A percentile compares a stretch with the other conserved stretches of the same genome.
phyloP scores from a whole-genome alignment of 2,113 vertebrate genomes.

The Urocynchramus pylzowi region DNA sequence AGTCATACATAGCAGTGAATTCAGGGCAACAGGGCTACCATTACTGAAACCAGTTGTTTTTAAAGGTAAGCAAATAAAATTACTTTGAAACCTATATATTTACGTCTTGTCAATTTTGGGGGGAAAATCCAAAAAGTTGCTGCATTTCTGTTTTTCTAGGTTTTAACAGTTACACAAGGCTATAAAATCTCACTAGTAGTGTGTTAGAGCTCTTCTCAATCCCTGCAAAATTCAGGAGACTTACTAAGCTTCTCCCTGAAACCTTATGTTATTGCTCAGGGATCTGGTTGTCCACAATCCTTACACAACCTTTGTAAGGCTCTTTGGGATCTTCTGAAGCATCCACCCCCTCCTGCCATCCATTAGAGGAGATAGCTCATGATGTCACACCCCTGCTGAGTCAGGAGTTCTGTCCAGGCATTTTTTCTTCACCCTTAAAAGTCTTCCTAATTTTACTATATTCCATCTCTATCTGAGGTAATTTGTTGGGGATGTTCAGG shows the following conservation, averaged over 20 bases:
- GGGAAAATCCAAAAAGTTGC: accelerated
- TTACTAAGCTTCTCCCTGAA: neutral
- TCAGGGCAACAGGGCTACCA: neutral
- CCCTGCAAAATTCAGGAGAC: neutral
- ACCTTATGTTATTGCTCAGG: neutral
- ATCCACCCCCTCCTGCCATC: neutral
- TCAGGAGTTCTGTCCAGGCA: neutral
- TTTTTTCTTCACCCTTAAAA: neutral
- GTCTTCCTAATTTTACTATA: neutral
- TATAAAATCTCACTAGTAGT: neutral
- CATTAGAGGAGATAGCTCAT: neutral
- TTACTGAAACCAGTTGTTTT: neutral
- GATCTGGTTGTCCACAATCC: neutral
- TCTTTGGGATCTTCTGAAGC: neutral
- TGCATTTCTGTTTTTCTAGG: neutral
- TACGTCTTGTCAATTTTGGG: neutral
- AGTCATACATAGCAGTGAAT: neutral
- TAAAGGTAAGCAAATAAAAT: neutral
- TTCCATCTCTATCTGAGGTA: neutral
- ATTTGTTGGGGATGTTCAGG: neutral
- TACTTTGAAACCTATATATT: neutral
- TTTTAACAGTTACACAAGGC: neutral
- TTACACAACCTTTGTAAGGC: neutral
- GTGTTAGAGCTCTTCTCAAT: neutral
- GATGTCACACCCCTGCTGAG: neutral